Conservation (phyloP, 2,113 vertebrate genomes). For the Mixornis gularis region DNA sequence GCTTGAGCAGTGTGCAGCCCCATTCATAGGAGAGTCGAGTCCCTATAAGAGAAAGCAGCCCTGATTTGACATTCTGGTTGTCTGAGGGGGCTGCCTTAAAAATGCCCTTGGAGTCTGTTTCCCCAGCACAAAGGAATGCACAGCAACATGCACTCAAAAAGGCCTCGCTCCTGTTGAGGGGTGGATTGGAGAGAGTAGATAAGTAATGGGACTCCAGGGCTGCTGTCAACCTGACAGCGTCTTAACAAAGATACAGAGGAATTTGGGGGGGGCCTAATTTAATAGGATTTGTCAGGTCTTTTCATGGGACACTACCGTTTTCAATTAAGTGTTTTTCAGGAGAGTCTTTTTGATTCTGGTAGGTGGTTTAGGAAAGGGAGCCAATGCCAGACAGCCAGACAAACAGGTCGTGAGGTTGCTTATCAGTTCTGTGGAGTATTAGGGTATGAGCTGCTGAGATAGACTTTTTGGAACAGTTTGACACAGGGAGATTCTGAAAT, state of each 20-base stretch:
- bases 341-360: accelerated
- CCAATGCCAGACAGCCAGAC: not conserved
- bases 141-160: not conserved
- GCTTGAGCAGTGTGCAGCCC: not conserved
- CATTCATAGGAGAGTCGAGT: not conserved
- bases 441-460: not conserved
- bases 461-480: not conserved
- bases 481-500: not conserved
- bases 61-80: not conserved
- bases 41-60: not conserved
- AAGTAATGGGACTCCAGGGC: not conserved
- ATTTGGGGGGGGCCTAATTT: not conserved
- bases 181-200: not conserved
- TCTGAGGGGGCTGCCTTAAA: not conserved
- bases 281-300: not conserved
- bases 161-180: accelerated
- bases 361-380: not conserved
- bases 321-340: not conserved
- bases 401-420: not conserved
- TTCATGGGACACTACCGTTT: accelerated
- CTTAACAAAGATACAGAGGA: not conserved
- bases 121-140: not conserved
- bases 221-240: not conserved
- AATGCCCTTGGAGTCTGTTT: not conserved
- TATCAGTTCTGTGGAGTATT: accelerated